phyloP scores from a whole-genome alignment of 2,797 vertebrate species.

The Emys orbicularis region DNA sequence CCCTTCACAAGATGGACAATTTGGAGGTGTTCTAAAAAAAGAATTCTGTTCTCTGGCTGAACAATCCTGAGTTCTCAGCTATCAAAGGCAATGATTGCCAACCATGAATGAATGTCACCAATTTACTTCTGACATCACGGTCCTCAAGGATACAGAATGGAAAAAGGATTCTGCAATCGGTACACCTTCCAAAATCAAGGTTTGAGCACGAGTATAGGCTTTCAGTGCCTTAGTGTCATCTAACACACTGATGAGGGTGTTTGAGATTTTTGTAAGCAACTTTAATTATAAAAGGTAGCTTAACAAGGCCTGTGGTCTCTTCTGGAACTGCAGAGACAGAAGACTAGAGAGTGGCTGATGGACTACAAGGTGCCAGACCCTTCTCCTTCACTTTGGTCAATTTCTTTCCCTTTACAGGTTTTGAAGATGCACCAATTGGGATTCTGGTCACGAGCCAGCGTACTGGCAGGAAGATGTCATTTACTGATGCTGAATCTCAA shows the following conservation, averaged over 20 bases:
- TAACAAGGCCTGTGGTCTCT: not conserved
- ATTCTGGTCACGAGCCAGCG: slow-evolving; percentile 14
- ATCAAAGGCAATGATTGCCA: not conserved
- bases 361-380: not conserved
- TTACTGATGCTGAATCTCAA: slow-evolving; percentile 59
- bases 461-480: slow-evolving; percentile 34
- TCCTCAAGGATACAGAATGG: not conserved
- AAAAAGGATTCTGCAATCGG: not conserved
- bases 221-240: not conserved
- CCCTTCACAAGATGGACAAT: not conserved
- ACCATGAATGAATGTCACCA: not conserved
- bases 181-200: not conserved
- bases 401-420: not conserved
- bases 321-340: not conserved
- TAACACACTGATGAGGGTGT: not conserved
- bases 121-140: slow-evolving; percentile 2
- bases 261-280: not conserved
- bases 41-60: not conserved
- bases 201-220: not conserved
- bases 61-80: not conserved
- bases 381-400: slow-evolving; percentile 11
- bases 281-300: not conserved
- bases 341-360: slow-evolving; percentile 36
- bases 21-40: not conserved
- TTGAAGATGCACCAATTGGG: slow-evolving; percentile 46